Percentiles rank a stretch among this genome's conserved stretches.
phyloP scores from a whole-genome alignment of 2,797 vertebrate genomes.

The Petrocephalus schoutedeni region DNA sequence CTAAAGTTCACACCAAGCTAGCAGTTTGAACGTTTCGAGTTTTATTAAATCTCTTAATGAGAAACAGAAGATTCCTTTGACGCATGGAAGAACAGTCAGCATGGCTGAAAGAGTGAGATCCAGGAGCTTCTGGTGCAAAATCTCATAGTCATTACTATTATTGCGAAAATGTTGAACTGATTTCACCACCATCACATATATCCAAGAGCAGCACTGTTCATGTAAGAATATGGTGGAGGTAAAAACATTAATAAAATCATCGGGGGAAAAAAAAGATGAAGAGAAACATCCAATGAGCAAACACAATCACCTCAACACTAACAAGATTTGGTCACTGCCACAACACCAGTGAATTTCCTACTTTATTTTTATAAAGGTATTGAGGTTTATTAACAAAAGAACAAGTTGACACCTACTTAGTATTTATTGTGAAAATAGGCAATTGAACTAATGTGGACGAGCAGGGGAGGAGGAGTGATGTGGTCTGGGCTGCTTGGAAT shows the following conservation, averaged over 20 bases:
- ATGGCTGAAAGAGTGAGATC: slow-evolving; percentile 63
- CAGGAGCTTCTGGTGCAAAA: slow-evolving; percentile 63
- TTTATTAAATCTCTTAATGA: slow-evolving; percentile 75
- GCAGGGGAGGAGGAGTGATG: slow-evolving; percentile 39
- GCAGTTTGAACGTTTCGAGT: slow-evolving; percentile 52
- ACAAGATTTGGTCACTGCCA: slow-evolving; percentile 89
- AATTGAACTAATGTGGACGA: slow-evolving; percentile 82
- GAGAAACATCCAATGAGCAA: slow-evolving; percentile 78
- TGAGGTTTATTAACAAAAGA: slow-evolving; percentile 65
- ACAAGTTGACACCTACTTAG: slow-evolving; percentile 93
- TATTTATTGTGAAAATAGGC: slow-evolving; percentile 96
- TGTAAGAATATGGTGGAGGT: slow-evolving; percentile 54
- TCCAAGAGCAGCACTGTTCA: slow-evolving; percentile 81
- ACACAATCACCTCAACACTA: slow-evolving; percentile 91
- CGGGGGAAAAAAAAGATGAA: slow-evolving; percentile 50
- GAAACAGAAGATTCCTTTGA: slow-evolving; percentile 63
- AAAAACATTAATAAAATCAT: slow-evolving; percentile 47
- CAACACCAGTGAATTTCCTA: slow-evolving; percentile 80
- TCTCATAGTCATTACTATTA: slow-evolving; percentile 57
- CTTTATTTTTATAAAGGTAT: slow-evolving; percentile 57
- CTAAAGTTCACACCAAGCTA: background rate
- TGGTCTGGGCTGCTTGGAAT: slow-evolving; percentile 22
- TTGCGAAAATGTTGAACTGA: slow-evolving; percentile 63
- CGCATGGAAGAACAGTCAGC: slow-evolving; percentile 73
- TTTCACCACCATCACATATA: slow-evolving; percentile 61